These are phyloP conservation scores for Muricea muricata DNA, from an alignment of 92 coral and sea anemone species.

Conservation along the genomic window DNA sequence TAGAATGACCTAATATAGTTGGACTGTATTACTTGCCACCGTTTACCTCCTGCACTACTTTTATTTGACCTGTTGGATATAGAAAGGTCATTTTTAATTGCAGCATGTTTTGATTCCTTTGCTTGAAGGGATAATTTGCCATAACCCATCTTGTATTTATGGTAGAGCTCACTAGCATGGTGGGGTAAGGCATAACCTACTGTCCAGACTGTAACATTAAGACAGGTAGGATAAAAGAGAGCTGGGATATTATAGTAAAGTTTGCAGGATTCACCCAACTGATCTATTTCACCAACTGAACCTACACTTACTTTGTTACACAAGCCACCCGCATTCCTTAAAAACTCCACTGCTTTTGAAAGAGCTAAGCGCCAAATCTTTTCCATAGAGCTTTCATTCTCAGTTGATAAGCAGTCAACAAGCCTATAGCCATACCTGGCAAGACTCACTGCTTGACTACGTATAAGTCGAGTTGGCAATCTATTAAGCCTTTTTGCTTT, in stretches of 20 bases:
- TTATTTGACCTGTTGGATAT: slow-evolving; percentile 53
- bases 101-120: slow-evolving; percentile 77
- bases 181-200: slow-evolving; percentile 75
- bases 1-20: slow-evolving; percentile 72
- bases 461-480: slow-evolving; percentile 55
- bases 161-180: slow-evolving; percentile 55
- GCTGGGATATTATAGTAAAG: slow-evolving; percentile 4
- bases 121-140: slow-evolving; percentile 71
- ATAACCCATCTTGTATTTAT: slow-evolving; percentile 31
- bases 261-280: background rate
- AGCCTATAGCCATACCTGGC: slow-evolving; percentile 61
- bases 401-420: slow-evolving; percentile 45
- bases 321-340: slow-evolving; percentile 34
- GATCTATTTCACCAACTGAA: slow-evolving; percentile 44
- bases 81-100: slow-evolving; percentile 56
- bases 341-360: slow-evolving; percentile 34
- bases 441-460: slow-evolving; percentile 64
- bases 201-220: slow-evolving; percentile 70
- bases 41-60: slow-evolving; percentile 56
- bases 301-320: slow-evolving; percentile 51
- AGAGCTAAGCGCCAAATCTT: slow-evolving; percentile 43
- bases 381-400: slow-evolving; percentile 38
- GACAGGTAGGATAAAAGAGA: slow-evolving; percentile 22
- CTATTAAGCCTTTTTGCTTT: slow-evolving; percentile 51
- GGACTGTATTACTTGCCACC: slow-evolving; percentile 67